phyloP scores from a whole-genome alignment of 2,113 vertebrate species.

The Prolemur simus region DNA sequence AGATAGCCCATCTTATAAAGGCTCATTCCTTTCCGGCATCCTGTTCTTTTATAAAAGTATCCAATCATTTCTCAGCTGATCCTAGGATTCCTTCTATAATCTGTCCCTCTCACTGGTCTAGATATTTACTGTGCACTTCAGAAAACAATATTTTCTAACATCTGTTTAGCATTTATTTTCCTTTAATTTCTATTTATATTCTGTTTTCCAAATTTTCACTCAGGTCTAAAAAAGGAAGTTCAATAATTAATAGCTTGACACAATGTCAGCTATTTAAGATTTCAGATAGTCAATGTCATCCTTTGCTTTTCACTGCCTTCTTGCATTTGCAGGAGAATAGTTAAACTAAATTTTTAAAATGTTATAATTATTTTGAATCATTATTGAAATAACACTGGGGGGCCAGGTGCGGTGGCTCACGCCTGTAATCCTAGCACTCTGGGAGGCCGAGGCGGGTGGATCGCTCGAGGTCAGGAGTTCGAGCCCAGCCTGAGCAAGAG shows the following conservation, averaged over 20 bases:
- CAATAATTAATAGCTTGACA: constrained; percentile 75
- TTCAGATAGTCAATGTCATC: constrained; percentile 28
- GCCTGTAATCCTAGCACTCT: no score
- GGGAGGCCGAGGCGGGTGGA: no score
- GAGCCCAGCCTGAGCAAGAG: no score
- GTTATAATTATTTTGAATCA: neutral
- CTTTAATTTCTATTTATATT: constrained; percentile 81
- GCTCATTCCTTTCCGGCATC: neutral
- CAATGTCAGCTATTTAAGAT: constrained; percentile 57
- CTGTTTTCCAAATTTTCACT: constrained; percentile 78
- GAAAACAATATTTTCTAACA: constrained; percentile 81
- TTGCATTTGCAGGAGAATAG: neutral
- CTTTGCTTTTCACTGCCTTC: neutral
- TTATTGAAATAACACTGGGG: neutral
- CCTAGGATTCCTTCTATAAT: neutral
- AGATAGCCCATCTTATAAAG: neutral
- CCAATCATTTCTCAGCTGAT: constrained; percentile 39
- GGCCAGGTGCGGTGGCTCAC: no score
- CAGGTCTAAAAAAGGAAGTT: constrained; percentile 76
- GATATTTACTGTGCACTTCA: constrained; percentile 63
- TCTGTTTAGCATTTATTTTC: constrained; percentile 80
- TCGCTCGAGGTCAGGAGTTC: no score
- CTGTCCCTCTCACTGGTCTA: constrained; percentile 45
- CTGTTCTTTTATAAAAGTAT: constrained; percentile 42
- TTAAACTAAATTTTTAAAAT: constrained; percentile 47